phyloP scores from a whole-genome alignment of 2,888 invertebrate genomes.

The Meteorus cinctellus region DNA sequence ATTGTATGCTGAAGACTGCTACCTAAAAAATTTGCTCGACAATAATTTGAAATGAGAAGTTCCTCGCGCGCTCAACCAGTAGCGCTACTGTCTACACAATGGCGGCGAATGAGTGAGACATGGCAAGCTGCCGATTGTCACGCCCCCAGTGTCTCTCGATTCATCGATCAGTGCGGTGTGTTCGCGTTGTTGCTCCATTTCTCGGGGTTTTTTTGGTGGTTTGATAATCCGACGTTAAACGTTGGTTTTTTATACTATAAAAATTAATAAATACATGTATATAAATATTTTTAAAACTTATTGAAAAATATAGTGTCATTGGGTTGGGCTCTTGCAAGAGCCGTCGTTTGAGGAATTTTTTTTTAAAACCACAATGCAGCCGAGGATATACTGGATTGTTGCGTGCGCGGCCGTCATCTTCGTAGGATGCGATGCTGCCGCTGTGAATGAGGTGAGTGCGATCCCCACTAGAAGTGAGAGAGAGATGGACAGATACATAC shows the following conservation, averaged over 20 bases:
- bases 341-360: constrained; percentile 46
- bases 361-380: constrained; percentile 76
- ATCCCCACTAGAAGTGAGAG: constrained; percentile 22
- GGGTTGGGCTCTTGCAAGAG: constrained; percentile 51
- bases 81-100: neutral
- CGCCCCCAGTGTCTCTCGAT: constrained; percentile 71
- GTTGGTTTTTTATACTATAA: constrained; percentile 42
- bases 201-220: constrained; percentile 58
- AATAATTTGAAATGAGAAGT: neutral
- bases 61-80: constrained; percentile 1
- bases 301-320: constrained; percentile 31
- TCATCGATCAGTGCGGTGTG: constrained; percentile 73
- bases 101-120: constrained; percentile 37
- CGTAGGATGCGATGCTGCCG: constrained; percentile 83
- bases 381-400: constrained; percentile 84
- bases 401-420: constrained; percentile 83
- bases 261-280: constrained; percentile 6
- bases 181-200: constrained; percentile 67
- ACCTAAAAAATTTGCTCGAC: neutral
- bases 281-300: constrained; percentile 17
- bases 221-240: constrained; percentile 52
- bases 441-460: constrained; percentile 79
- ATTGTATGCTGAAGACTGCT: neutral
- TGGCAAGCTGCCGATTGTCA: constrained; percentile 60
- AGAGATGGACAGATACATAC: neutral